Percentiles rank a stretch among this genome's conserved stretches.
Conservation (phyloP, 2,113 vertebrate species). For the Pangasianodon gigas region DNA sequence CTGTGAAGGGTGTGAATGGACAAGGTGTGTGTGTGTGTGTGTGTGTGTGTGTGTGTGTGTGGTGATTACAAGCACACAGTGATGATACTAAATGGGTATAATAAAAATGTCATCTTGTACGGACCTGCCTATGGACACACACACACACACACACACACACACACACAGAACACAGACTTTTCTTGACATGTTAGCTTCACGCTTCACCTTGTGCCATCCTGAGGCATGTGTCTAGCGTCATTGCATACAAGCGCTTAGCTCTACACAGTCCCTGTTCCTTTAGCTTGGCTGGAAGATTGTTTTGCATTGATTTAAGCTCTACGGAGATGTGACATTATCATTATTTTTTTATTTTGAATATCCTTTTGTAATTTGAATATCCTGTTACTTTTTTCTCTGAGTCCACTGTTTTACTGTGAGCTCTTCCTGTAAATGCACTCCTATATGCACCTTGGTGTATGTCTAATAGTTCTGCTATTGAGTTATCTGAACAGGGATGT, state of each 20-base stretch:
- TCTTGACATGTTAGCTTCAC: slow-evolving; percentile 20
- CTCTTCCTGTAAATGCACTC: neutral
- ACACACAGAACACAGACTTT: slow-evolving; percentile 29
- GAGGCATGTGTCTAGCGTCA: neutral
- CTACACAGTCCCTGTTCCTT: neutral
- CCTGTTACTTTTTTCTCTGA: neutral
- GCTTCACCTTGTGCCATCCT: slow-evolving; percentile 12
- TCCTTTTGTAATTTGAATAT: neutral
- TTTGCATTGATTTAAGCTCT: neutral
- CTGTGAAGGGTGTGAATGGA: slow-evolving; percentile 52
- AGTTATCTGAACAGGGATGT: neutral
- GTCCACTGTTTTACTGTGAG: neutral
- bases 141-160: neutral
- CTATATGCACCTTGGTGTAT: neutral
- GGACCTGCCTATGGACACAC: slow-evolving; percentile 11
- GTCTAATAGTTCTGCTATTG: neutral
- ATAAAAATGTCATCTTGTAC: neutral
- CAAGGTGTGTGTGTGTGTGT: slow-evolving; percentile 13
- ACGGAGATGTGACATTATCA: neutral
- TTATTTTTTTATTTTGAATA: neutral
- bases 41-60: neutral
- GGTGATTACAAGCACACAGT: neutral
- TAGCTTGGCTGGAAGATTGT: neutral
- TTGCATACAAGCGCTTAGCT: neutral
- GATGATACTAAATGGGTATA: neutral